These are phyloP conservation scores for Urocyon cinereoargenteus DNA, from an alignment of 2,797 vertebrate genomes.

Conservation along the genomic window DNA sequence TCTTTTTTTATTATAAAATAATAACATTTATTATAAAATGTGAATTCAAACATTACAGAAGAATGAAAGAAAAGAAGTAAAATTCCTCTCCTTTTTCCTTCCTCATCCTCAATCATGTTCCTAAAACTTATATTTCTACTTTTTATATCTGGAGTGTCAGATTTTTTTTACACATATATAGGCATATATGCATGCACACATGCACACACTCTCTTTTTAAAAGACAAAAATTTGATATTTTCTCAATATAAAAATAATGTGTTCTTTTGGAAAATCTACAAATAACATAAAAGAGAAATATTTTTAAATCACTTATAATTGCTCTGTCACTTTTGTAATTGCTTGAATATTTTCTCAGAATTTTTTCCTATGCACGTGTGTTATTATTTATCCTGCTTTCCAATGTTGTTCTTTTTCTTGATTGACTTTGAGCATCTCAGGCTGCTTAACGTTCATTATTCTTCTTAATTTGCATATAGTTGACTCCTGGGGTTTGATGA, in stretches of 20 bases:
- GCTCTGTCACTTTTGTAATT: not conserved
- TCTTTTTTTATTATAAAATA: not conserved
- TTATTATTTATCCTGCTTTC: not conserved
- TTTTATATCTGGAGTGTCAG: not conserved
- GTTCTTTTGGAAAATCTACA: not conserved
- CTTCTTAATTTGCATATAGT: not conserved
- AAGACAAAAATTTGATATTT: slow-evolving; percentile 43
- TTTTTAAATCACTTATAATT: not conserved
- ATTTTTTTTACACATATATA: not conserved
- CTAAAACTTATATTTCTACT: not conserved
- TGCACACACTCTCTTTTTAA: not conserved
- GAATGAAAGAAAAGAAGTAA: not conserved
- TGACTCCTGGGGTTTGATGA: not conserved
- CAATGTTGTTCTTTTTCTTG: not conserved
- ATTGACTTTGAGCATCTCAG: not conserved
- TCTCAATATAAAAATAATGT: slow-evolving; percentile 17
- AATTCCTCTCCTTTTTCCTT: not conserved
- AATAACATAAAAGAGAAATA: not conserved
- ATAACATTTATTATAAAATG: not conserved
- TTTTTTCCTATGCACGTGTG: not conserved
- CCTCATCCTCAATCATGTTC: not conserved
- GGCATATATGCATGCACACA: not conserved
- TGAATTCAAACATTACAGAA: slow-evolving; percentile 46
- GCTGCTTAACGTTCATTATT: not conserved
- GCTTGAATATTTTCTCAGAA: not conserved